A percentile compares a stretch with the other conserved stretches of the same genome.
These are phyloP conservation scores for Aphrophora alni DNA, from an alignment of 2,888 invertebrate genomes.

Conservation along the genomic window DNA sequence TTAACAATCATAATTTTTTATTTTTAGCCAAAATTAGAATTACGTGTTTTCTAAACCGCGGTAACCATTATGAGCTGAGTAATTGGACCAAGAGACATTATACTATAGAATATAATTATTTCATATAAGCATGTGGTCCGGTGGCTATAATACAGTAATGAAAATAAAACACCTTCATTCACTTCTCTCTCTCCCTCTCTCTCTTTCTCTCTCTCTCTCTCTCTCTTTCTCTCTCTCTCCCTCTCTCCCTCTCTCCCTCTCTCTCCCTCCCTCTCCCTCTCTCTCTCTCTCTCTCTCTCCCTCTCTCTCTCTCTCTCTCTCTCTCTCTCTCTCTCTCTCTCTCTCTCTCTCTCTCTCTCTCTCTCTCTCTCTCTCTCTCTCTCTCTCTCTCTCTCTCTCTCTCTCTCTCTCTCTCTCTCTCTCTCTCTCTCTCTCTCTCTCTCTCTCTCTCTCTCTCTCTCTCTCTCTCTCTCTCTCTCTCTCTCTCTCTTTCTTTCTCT, in stretches of 20 bases:
- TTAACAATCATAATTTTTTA: too few species aligned
- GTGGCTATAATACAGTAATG: too few species aligned
- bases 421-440: slow-evolving; percentile 13
- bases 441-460: slow-evolving; percentile 13
- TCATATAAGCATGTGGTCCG: too few species aligned
- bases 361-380: slow-evolving; percentile 13
- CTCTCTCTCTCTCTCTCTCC: slow-evolving; percentile 10
- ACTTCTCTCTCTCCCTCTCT: too few species aligned
- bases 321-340: slow-evolving; percentile 13
- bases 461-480: slow-evolving; percentile 13
- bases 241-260: slow-evolving; percentile 8
- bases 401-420: slow-evolving; percentile 13
- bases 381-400: slow-evolving; percentile 13
- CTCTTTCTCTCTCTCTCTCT: slow-evolving; percentile 11
- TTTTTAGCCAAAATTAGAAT: too few species aligned
- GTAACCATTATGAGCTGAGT: too few species aligned
- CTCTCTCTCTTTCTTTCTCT: slow-evolving; percentile 4
- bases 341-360: slow-evolving; percentile 13
- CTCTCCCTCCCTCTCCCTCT: slow-evolving; percentile 2
- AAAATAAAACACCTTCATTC: too few species aligned
- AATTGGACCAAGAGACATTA: too few species aligned
- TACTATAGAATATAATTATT: too few species aligned
- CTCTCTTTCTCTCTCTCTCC: slow-evolving; percentile 7
- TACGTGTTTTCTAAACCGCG: too few species aligned
- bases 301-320: slow-evolving; percentile 13